Percentiles rank a stretch among this genome's conserved stretches.
Conservation (phyloP, 1,140 invertebrate species). For the Ceratina japonica region DNA sequence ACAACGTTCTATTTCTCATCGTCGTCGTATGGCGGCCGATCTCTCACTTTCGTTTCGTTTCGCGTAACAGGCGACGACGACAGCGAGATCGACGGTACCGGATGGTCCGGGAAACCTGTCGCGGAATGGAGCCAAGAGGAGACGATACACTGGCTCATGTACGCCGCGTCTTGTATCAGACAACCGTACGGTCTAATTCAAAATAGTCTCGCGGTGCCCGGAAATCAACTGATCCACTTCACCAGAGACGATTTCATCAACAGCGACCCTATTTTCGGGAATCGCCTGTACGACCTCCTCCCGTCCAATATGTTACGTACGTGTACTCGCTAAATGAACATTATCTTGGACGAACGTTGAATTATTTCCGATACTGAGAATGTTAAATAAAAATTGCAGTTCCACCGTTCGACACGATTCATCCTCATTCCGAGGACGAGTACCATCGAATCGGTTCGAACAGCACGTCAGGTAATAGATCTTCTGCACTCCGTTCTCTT, state of each 20-base stretch:
- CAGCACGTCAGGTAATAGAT: conserved; percentile 66
- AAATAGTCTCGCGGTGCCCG: conserved; percentile 77
- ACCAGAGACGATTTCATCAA: conserved; percentile 77
- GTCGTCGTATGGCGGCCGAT: not conserved
- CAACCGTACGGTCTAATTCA: conserved; percentile 78
- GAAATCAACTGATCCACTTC: conserved; percentile 77
- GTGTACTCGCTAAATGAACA: conserved; percentile 53
- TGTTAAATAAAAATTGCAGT: conserved; percentile 38
- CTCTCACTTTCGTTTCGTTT: not conserved
- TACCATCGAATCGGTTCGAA: conserved; percentile 74
- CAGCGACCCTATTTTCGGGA: conserved; percentile 76
- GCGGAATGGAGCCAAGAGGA: conserved; percentile 80
- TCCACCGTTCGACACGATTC: conserved; percentile 67
- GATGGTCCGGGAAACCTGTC: conserved; percentile 80
- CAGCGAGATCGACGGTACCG: conserved; percentile 71
- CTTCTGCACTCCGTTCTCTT: not conserved
- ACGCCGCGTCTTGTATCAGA: conserved; percentile 75
- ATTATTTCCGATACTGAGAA: not conserved
- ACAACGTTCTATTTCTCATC: not conserved
- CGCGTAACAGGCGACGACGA: conserved; percentile 64
- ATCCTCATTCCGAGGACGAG: conserved; percentile 74
- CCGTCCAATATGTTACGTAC: conserved; percentile 76
- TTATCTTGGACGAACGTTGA: not conserved
- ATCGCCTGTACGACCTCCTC: conserved; percentile 75
- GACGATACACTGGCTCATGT: conserved; percentile 81